phyloP scores from a whole-genome alignment of 2,113 vertebrate genomes.

The Copsychus sechellarum region DNA sequence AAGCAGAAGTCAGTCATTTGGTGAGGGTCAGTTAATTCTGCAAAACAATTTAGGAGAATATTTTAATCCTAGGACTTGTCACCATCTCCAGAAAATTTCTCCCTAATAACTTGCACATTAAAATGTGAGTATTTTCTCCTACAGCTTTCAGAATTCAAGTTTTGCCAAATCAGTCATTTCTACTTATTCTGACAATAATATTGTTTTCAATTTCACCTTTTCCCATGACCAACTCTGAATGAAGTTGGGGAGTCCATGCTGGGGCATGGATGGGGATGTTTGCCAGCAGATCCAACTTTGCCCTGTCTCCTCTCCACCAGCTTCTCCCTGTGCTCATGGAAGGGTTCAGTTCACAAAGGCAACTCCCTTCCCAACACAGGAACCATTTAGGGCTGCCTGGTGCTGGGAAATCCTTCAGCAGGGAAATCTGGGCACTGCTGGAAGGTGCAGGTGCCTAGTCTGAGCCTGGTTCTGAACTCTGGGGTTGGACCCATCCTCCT shows the following conservation, averaged over 20 bases:
- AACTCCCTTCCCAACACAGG: neutral
- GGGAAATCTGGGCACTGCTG: neutral
- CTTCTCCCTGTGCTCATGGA: neutral
- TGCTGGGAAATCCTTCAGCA: neutral
- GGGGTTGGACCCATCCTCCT: neutral
- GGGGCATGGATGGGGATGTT: accelerated
- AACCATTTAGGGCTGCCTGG: accelerated
- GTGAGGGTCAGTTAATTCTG: neutral
- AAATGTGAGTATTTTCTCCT: neutral
- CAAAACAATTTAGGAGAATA: neutral
- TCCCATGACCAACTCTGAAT: neutral
- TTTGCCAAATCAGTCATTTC: neutral
- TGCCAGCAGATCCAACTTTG: neutral
- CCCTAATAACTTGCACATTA: neutral
- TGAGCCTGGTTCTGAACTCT: neutral
- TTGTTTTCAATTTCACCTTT: neutral
- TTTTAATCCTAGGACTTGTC: neutral
- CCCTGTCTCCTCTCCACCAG: neutral
- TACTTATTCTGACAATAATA: neutral
- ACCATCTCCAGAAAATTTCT: neutral
- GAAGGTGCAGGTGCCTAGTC: neutral
- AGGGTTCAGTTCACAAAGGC: neutral
- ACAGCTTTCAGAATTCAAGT: neutral
- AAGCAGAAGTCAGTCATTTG: neutral
- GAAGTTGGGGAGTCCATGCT: neutral